A percentile compares a stretch with the other conserved stretches of the same genome.
These are phyloP conservation scores for Menura novaehollandiae DNA, from an alignment of 2,113 vertebrate species.

Conservation along the genomic window DNA sequence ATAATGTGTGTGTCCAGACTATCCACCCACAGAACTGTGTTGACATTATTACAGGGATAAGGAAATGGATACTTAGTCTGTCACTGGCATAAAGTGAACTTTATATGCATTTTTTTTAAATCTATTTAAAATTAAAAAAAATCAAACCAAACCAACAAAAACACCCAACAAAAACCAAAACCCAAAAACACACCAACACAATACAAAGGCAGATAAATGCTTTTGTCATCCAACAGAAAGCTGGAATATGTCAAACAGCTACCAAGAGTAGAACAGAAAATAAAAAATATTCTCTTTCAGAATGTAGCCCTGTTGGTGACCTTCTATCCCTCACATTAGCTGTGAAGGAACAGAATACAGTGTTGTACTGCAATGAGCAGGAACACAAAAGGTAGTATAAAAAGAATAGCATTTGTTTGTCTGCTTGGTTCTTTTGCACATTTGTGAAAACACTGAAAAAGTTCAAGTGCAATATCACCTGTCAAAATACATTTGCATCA, in stretches of 20 bases:
- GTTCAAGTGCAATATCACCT: not conserved
- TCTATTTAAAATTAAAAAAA: not conserved
- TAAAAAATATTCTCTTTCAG: not conserved
- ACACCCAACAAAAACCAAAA: not conserved
- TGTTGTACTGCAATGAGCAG: not conserved
- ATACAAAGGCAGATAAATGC: not conserved
- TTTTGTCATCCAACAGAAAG: slow-evolving; percentile 15
- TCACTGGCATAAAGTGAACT: slow-evolving; percentile 15
- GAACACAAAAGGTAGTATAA: not conserved
- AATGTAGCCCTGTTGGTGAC: not conserved
- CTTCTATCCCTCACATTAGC: not conserved
- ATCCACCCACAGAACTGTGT: not conserved
- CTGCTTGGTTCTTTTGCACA: not conserved
- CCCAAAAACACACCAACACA: not conserved
- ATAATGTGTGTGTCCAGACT: slow-evolving; percentile 8
- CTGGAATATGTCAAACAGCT: not conserved
- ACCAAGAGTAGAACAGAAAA: not conserved
- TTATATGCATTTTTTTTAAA: not conserved
- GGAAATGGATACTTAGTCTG: slow-evolving; percentile 31
- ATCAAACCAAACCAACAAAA: too few species aligned
- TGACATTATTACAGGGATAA: slow-evolving; percentile 19
- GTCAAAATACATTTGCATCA: slow-evolving; percentile 43
- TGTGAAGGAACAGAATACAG: not conserved
- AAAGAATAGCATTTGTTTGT: not conserved
- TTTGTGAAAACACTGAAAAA: slow-evolving; percentile 5